Evolutionary conservation across 2,797 vertebrate genomes (phyloP).

Genomic region (Sebastes elongatus): DNA sequence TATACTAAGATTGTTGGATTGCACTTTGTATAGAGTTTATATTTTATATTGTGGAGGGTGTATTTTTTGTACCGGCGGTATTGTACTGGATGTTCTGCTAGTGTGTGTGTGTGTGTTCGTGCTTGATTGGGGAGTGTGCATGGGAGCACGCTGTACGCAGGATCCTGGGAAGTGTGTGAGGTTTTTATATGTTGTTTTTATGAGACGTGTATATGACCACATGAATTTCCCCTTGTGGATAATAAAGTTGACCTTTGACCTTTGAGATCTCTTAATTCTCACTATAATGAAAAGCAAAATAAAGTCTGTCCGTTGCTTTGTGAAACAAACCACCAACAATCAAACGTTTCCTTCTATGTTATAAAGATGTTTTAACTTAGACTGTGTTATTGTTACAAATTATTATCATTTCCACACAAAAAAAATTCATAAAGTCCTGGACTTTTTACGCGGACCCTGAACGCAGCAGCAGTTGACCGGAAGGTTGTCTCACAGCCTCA

Average conservation of each 20-base stretch:
- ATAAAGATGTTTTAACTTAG: background rate
- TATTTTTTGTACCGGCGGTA: too few relatives aligned
- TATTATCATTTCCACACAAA: background rate
- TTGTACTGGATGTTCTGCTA: too few relatives aligned
- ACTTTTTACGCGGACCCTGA: slow-evolving; percentile 11
- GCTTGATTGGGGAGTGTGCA: too few relatives aligned
- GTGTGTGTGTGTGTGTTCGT: too few relatives aligned
- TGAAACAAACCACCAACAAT: background rate
- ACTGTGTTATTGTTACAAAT: background rate
- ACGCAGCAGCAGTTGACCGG: slow-evolving; percentile 10
- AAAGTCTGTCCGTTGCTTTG: background rate
- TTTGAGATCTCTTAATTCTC: background rate
- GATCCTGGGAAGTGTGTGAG: too few relatives aligned
- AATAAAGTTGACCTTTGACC: too few relatives aligned
- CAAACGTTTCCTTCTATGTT: background rate
- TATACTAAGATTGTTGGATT: too few relatives aligned
- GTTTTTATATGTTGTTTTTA: too few relatives aligned
- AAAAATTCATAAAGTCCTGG: fast-evolving
- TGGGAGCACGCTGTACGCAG: too few relatives aligned
- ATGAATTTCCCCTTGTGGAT: background rate
- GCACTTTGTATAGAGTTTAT: too few relatives aligned
- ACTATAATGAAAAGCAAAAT: background rate
- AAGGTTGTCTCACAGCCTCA: background rate
- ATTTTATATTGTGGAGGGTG: too few relatives aligned
- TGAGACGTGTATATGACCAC: too few relatives aligned